Conservation (phyloP, 2,113 vertebrate species). For the Camelus dromedarius region DNA sequence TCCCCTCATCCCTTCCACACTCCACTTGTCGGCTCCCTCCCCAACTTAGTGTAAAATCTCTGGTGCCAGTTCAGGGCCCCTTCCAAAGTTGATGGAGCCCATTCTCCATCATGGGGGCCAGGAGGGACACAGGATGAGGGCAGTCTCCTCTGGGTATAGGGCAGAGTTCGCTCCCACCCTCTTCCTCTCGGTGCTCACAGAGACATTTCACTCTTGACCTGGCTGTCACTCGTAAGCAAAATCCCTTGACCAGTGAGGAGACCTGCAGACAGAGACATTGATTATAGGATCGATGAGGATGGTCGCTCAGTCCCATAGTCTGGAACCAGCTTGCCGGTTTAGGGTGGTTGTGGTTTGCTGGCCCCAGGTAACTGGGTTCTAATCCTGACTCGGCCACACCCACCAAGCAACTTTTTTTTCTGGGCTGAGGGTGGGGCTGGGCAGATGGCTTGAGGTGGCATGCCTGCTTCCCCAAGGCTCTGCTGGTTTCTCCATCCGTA, state of each 20-base stretch:
- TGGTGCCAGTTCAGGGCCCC: background rate
- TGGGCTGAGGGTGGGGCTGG: background rate
- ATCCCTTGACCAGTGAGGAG: background rate
- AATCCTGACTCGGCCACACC: background rate
- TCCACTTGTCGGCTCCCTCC: background rate
- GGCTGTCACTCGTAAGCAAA: background rate
- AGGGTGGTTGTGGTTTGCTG: background rate
- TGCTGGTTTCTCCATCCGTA: background rate
- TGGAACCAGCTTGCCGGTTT: background rate
- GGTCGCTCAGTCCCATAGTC: rapidly evolving
- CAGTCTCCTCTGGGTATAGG: background rate
- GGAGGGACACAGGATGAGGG: background rate
- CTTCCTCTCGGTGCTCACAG: background rate
- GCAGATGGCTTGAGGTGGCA: background rate
- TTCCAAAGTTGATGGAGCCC: background rate
- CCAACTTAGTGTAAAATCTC: background rate
- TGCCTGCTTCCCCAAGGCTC: background rate
- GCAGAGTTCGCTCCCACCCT: background rate
- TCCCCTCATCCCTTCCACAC: background rate
- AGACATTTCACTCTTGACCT: background rate
- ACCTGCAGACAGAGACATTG: no score
- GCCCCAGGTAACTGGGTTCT: background rate
- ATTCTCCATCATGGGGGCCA: background rate
- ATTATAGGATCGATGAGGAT: rapidly evolving
- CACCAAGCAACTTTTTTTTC: background rate